phyloP scores from a whole-genome alignment of 2,113 vertebrate genomes.

The Meriones unguiculatus region DNA sequence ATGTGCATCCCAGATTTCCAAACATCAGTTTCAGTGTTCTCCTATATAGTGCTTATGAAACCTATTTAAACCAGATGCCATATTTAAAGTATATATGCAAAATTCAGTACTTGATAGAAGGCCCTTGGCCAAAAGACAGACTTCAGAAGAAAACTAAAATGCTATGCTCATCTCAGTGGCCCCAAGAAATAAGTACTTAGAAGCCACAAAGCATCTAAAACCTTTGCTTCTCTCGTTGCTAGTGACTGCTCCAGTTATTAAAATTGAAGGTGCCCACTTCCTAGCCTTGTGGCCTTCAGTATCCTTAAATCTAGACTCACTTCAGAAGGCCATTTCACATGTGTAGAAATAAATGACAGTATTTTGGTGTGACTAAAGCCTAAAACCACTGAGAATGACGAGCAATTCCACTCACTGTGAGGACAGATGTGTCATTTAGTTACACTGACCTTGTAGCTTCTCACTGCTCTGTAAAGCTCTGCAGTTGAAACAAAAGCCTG shows the following conservation, averaged over 20 bases:
- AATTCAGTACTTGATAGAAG: background rate
- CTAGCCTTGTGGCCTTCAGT: background rate
- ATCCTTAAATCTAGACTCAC: conserved; percentile 23
- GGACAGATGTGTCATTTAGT: background rate
- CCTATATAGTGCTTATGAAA: background rate
- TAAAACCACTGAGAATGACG: background rate
- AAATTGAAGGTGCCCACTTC: background rate
- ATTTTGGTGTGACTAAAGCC: background rate
- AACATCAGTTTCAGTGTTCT: background rate
- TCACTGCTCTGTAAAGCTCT: background rate
- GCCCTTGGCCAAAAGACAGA: background rate
- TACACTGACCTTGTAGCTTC: background rate
- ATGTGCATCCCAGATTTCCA: background rate
- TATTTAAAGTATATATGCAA: background rate
- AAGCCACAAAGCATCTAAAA: background rate
- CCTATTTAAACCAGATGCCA: background rate
- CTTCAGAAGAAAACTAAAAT: background rate
- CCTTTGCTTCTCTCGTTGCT: background rate
- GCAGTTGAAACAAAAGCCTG: background rate
- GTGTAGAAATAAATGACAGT: background rate
- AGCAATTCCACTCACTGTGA: background rate
- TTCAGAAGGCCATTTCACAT: background rate
- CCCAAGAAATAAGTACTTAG: background rate
- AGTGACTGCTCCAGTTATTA: background rate
- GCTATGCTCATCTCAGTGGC: background rate